Conservation (phyloP, 2,888 invertebrate species). For the Hirudinaria manillensis region DNA sequence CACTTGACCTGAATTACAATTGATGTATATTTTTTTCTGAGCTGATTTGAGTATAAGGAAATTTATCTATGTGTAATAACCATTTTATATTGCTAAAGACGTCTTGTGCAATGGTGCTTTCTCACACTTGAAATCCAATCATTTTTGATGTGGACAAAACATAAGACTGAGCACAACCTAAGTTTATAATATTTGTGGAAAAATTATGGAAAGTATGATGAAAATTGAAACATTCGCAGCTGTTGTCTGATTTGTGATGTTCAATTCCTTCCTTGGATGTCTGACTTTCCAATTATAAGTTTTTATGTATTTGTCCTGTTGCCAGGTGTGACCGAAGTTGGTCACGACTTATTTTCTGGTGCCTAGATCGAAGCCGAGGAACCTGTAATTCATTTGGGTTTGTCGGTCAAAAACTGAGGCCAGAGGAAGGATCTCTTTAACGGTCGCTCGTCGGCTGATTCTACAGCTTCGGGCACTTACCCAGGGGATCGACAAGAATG, state of each 20-base stretch:
- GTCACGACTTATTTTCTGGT: too few species aligned
- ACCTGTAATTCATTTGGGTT: slow-evolving; percentile 1
- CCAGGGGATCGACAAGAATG: slow-evolving; percentile 12
- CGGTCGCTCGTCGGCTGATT: slow-evolving; percentile 19
- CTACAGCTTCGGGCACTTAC: slow-evolving; percentile 16
- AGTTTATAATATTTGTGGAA: too few species aligned
- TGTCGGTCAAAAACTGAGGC: slow-evolving; percentile 25
- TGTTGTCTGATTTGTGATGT: slow-evolving; percentile 19
- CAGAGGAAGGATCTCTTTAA: slow-evolving; percentile 9
- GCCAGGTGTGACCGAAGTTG: too few species aligned
- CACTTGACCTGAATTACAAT: not conserved
- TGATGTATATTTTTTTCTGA: too few species aligned
- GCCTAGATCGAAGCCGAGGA: slow-evolving; percentile 20
- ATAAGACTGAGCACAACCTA: too few species aligned
- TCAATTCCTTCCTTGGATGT: slow-evolving; percentile 26
- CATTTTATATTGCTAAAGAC: too few species aligned
- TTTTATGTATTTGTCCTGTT: too few species aligned
- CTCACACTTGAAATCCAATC: too few species aligned
- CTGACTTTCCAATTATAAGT: slow-evolving; percentile 2
- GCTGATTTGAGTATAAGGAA: too few species aligned
- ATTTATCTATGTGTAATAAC: too few species aligned
- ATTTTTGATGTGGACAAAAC: too few species aligned
- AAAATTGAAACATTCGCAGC: slow-evolving; percentile 26
- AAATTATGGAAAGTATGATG: not conserved
- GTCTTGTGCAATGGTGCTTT: too few species aligned